Percentiles rank a stretch among this genome's conserved stretches.
Conservation (phyloP, 2,797 vertebrate genomes). For the Peromyscus melanophrys region DNA sequence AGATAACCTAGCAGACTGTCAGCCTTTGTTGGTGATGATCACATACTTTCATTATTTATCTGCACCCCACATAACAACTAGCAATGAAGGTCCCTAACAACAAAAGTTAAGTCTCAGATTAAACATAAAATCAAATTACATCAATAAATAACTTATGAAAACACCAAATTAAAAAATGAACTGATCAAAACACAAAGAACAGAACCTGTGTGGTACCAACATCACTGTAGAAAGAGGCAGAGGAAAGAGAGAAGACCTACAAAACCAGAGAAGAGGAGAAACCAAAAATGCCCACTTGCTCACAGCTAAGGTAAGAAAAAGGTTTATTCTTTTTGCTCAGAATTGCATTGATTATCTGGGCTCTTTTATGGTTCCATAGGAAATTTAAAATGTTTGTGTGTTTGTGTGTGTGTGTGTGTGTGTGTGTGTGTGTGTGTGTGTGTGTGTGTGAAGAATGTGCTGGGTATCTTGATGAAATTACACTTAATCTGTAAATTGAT, state of each 20-base stretch:
- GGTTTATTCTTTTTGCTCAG: neutral
- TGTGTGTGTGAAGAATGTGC: neutral
- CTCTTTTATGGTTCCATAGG: neutral
- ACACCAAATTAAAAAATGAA: constrained; percentile 3
- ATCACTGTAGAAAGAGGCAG: neutral
- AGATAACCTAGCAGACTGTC: neutral
- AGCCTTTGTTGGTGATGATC: neutral
- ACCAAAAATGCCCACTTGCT: neutral
- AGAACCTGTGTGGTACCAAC: neutral
- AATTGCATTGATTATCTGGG: neutral
- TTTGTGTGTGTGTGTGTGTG: neutral
- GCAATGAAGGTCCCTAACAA: neutral
- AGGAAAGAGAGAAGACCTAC: neutral
- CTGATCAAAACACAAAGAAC: neutral
- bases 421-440: neutral
- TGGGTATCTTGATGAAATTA: neutral
- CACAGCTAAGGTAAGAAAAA: neutral
- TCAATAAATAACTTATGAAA: neutral
- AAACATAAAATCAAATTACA: neutral
- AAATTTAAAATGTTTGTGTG: neutral
- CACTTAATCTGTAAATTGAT: neutral
- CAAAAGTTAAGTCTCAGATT: neutral
- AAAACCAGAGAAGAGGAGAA: neutral
- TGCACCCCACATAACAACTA: neutral
- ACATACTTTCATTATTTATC: neutral